Percentiles rank a stretch among this genome's conserved stretches.
Conservation (phyloP, 2,888 invertebrate species). For the Syrphus vitripennis region DNA sequence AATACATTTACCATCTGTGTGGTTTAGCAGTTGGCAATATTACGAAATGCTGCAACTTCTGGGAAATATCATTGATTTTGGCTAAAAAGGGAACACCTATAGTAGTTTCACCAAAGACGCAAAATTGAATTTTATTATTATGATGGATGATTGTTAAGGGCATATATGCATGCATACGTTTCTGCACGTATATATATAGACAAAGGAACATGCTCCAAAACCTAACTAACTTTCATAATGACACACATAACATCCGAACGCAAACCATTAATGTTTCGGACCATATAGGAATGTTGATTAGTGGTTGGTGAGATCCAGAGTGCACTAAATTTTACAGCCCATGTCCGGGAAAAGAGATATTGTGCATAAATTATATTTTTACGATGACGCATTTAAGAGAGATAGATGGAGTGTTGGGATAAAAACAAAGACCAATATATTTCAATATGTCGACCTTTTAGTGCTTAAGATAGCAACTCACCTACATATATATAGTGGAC, state of each 20-base stretch:
- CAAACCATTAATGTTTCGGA: constrained; percentile 36
- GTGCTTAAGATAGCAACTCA: neutral
- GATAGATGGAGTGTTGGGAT: constrained; percentile 23
- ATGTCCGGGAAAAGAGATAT: neutral
- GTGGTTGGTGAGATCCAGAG: constrained; percentile 10
- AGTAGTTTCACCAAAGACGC: neutral
- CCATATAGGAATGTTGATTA: constrained; percentile 3
- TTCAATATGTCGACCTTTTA: neutral
- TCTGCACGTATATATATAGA: no score
- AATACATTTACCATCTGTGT: neutral
- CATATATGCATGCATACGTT: constrained; percentile 20
- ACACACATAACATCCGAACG: constrained; percentile 22
- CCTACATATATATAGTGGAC: neutral
- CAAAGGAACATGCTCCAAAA: neutral
- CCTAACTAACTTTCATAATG: constrained; percentile 25
- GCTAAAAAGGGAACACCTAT: neutral
- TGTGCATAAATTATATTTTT: constrained; percentile 67
- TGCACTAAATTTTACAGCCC: constrained; percentile 41
- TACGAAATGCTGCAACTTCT: constrained; percentile 46
- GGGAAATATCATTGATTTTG: constrained; percentile 33
- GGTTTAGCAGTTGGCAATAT: constrained; percentile 20
- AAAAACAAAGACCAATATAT: constrained; percentile 26
- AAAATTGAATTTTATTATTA: constrained; percentile 11
- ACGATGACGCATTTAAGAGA: constrained; percentile 59
- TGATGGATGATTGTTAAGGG: constrained; percentile 43